phyloP scores from a whole-genome alignment of 2,888 invertebrate genomes.

The Lepas anatifera region DNA sequence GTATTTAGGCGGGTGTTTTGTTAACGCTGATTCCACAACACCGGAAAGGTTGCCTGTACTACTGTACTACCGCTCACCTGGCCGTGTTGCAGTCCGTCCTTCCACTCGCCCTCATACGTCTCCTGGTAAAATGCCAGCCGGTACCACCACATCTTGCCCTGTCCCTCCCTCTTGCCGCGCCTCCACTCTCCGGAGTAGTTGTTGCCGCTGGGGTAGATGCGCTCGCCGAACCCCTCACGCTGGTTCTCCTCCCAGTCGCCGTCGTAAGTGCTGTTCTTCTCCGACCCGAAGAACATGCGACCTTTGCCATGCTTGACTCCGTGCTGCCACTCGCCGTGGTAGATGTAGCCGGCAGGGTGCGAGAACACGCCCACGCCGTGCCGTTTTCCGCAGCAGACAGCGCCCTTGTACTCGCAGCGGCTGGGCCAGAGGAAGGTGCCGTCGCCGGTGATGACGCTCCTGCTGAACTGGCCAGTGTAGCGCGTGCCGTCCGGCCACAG shows the following conservation, averaged over 20 bases:
- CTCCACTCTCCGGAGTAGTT: conserved; percentile 47
- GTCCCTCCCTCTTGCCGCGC: conserved; percentile 41
- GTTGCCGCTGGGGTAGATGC: conserved; percentile 42
- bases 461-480: conserved; percentile 47
- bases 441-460: conserved; percentile 44
- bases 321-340: neutral
- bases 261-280: conserved; percentile 32
- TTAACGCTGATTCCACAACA: too few species aligned
- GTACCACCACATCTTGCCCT: conserved; percentile 47
- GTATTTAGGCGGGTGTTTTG: too few species aligned
- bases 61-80: neutral
- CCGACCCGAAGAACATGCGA: neutral
- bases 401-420: conserved; percentile 42
- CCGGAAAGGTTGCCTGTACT: too few species aligned
- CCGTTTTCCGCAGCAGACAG: conserved; percentile 44
- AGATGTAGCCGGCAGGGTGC: conserved; percentile 40
- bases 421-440: conserved; percentile 49
- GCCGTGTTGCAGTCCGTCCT: conserved; percentile 27
- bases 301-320: neutral
- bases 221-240: conserved; percentile 42
- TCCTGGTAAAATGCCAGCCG: conserved; percentile 44
- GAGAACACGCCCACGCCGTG: conserved; percentile 40
- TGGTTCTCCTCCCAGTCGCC: conserved; percentile 41
- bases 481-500: conserved; percentile 49
- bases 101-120: conserved; percentile 44